Evolutionary conservation across 2,797 vertebrate genomes (phyloP).

Genomic region (Trichosurus vulpecula): DNA sequence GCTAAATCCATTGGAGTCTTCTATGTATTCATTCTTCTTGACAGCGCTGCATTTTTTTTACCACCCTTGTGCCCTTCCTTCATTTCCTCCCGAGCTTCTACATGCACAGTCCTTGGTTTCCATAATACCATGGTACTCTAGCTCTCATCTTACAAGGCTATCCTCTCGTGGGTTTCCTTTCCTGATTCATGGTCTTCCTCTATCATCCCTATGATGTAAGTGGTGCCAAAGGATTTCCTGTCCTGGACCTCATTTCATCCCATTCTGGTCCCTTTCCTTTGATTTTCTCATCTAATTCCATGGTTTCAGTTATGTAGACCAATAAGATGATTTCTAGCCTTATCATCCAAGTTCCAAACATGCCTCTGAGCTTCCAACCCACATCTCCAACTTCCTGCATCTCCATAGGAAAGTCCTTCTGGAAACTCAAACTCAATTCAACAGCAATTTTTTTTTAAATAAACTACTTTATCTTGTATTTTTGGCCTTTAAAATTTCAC

Average conservation of each 20-base stretch:
- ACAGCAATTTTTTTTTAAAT: background rate
- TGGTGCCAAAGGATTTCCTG: background rate
- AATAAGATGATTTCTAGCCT: background rate
- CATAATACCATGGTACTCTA: background rate
- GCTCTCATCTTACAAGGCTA: background rate
- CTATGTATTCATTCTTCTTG: background rate
- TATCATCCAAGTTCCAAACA: background rate
- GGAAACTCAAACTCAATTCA: background rate
- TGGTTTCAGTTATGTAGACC: background rate
- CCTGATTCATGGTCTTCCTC: background rate
- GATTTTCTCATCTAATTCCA: background rate
- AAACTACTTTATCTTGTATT: background rate
- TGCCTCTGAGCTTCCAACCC: too few relatives aligned
- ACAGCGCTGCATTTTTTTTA: background rate
- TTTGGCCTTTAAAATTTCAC: background rate
- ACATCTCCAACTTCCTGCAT: background rate
- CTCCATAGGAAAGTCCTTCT: background rate
- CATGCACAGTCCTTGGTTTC: background rate
- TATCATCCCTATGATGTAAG: background rate
- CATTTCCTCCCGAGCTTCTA: background rate
- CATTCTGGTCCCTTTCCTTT: background rate
- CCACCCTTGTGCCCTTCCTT: rapidly evolving
- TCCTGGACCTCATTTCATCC: background rate
- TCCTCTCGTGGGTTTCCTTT: background rate
- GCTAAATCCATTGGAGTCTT: background rate